Conservation (phyloP, 2,113 vertebrate genomes). For the Platichthys stellatus region DNA sequence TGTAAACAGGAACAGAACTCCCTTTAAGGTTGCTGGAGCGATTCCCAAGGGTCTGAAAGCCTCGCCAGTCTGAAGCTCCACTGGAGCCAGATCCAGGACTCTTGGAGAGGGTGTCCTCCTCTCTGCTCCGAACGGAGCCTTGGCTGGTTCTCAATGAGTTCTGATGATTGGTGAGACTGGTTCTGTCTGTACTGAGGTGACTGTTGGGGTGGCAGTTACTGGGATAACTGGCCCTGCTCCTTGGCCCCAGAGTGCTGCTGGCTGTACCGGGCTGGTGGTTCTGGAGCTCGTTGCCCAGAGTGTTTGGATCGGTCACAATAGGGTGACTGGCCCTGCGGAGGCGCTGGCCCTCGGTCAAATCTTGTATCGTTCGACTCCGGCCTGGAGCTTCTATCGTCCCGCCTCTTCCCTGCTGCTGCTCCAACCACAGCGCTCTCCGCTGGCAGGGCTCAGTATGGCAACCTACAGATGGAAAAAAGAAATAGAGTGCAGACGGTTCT, state of each 20-base stretch:
- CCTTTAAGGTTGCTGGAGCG: conserved; percentile 28
- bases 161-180: conserved; percentile 45
- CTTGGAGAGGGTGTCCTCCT: conserved; percentile 61
- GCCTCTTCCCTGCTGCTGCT: conserved; percentile 57
- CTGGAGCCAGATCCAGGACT: conserved; percentile 68
- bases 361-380: conserved; percentile 68
- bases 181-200: conserved; percentile 57
- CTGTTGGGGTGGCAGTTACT: conserved; percentile 49
- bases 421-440: conserved; percentile 73
- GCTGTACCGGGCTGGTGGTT: conserved; percentile 13
- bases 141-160: conserved; percentile 36
- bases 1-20: conserved; percentile 49
- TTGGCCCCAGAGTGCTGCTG: conserved; percentile 32
- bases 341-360: conserved; percentile 54
- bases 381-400: conserved; percentile 50
- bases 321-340: conserved; percentile 76
- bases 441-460: conserved; percentile 79
- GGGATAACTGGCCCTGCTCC: conserved; percentile 70
- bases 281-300: conserved; percentile 3
- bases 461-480: conserved; percentile 42
- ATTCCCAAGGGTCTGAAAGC: conserved; percentile 64
- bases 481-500: not conserved
- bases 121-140: conserved; percentile 30
- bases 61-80: conserved; percentile 56
- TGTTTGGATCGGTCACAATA: conserved; percentile 28